Percentiles rank a stretch among this genome's conserved stretches.
phyloP scores from a whole-genome alignment of 2,888 invertebrate species.

The Hedya salicella region DNA sequence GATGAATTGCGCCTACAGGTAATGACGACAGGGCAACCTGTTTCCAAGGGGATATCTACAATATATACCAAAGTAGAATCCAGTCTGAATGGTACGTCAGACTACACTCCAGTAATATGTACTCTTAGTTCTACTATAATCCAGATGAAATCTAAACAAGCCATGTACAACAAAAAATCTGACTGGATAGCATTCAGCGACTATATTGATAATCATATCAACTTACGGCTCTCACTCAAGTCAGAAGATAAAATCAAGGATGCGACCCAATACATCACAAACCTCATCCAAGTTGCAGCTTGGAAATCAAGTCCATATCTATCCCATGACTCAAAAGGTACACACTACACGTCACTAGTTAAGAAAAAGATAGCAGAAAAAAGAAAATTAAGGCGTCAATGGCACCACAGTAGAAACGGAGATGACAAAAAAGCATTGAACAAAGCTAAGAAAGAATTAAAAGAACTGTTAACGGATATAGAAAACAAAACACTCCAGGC shows the following conservation, averaged over 20 bases:
- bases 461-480: not conserved
- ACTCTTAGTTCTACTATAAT: conserved; percentile 19
- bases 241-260: not conserved
- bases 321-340: no score
- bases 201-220: no score
- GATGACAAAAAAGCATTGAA: conserved; percentile 28
- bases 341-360: not conserved
- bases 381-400: conserved; percentile 25
- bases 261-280: not conserved
- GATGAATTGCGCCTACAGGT: not conserved
- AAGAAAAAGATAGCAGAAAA: conserved; percentile 28
- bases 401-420: conserved; percentile 32
- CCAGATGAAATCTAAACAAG: no score
- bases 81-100: conserved; percentile 16
- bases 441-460: conserved; percentile 14
- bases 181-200: not conserved
- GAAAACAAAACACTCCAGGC: no score
- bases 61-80: conserved; percentile 1
- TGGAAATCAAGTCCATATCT: conserved; percentile 27
- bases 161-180: not conserved
- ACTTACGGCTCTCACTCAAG: no score
- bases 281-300: conserved; percentile 21
- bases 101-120: conserved; percentile 20
- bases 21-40: conserved; percentile 21
- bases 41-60: conserved; percentile 15